Percentiles rank a stretch among this genome's conserved stretches.
These are phyloP conservation scores for Catalaphyllia jardinei DNA, from an alignment of 64 coral and sea anemone species.

Conservation along the genomic window DNA sequence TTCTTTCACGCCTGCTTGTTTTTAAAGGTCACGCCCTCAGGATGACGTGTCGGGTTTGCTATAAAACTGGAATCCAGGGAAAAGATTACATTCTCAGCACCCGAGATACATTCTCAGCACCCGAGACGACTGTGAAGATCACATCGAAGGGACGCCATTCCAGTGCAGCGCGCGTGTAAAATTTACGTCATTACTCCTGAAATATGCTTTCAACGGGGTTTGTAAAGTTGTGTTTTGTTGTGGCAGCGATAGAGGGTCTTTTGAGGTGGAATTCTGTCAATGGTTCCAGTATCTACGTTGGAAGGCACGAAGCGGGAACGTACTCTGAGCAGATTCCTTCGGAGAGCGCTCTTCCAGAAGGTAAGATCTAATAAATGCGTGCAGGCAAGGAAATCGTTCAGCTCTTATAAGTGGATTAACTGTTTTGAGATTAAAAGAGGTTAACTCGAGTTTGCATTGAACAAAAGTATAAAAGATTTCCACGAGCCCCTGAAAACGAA, in stretches of 20 bases:
- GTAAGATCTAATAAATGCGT: background rate
- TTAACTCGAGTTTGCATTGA: background rate
- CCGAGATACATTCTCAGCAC: background rate
- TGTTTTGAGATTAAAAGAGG: background rate
- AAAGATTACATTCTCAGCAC: background rate
- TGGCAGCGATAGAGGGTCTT: background rate
- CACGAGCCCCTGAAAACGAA: background rate
- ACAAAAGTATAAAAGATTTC: background rate
- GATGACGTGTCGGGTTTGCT: background rate
- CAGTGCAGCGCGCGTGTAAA: background rate
- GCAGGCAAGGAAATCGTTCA: background rate
- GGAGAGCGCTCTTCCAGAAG: constrained; percentile 19
- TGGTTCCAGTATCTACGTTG: constrained; percentile 30
- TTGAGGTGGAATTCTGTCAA: background rate
- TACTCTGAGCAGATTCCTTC: background rate
- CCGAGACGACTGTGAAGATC: background rate
- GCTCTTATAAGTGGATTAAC: background rate
- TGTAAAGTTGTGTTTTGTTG: background rate
- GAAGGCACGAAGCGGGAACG: constrained; percentile 14
- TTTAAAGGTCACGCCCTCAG: background rate
- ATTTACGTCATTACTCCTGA: background rate
- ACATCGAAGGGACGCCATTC: background rate
- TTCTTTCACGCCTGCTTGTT: background rate
- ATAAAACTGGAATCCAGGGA: background rate
- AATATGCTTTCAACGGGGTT: constrained; percentile 6